These are phyloP conservation scores for Orientallactaga bullata DNA, from an alignment of 2,113 vertebrate species.

Conservation along the genomic window DNA sequence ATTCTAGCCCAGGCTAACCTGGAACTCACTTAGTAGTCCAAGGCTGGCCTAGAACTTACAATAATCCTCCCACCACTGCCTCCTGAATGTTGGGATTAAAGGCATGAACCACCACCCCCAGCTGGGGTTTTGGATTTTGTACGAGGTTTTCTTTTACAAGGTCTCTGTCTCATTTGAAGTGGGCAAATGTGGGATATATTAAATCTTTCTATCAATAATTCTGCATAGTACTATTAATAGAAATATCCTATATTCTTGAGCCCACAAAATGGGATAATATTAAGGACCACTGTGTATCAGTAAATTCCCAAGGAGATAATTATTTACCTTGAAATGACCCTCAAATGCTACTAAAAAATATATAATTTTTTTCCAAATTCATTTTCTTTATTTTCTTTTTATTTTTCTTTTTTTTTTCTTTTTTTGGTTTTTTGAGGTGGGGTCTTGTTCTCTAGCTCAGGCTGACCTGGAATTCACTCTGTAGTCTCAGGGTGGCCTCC, in stretches of 20 bases:
- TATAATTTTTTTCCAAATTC: background rate
- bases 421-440: too few relatives aligned
- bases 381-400: too few relatives aligned
- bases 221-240: conserved; percentile 38
- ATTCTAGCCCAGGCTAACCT: too few relatives aligned
- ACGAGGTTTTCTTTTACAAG: conserved; percentile 13
- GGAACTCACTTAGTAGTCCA: too few relatives aligned
- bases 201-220: conserved; percentile 48
- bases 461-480: too few relatives aligned
- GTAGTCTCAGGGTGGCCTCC: too few relatives aligned
- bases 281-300: conserved; percentile 47
- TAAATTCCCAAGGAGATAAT: conserved; percentile 55
- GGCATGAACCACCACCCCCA: too few relatives aligned
- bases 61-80: too few relatives aligned
- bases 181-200: background rate
- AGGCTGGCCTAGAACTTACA: too few relatives aligned
- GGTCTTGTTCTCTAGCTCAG: too few relatives aligned
- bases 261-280: conserved; percentile 35
- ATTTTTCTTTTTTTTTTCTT: too few relatives aligned
- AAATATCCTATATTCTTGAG: conserved; percentile 44
- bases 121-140: background rate
- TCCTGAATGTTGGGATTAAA: too few relatives aligned
- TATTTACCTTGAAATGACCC: conserved; percentile 35
- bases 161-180: conserved; percentile 42
- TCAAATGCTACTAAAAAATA: conserved; percentile 56